Conservation (phyloP, 2,888 invertebrate genomes). For the Hanleya hanleyi region DNA sequence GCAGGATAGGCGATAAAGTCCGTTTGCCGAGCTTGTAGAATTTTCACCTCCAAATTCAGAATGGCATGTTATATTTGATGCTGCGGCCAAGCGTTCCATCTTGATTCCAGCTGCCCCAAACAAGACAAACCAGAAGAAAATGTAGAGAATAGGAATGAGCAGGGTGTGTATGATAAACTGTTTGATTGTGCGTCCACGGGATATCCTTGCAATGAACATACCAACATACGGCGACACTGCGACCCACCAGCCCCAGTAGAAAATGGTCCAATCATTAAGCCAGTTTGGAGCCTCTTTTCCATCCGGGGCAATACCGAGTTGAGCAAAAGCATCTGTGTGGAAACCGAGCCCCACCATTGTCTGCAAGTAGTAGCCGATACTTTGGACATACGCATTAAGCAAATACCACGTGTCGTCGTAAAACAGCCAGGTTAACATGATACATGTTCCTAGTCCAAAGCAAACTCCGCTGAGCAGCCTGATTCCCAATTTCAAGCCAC, state of each 20-base stretch:
- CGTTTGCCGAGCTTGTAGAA: too few relatives aligned
- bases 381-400: slow-evolving; percentile 20
- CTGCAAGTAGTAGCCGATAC: slow-evolving; percentile 29
- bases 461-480: slow-evolving; percentile 18
- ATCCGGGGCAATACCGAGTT: too few relatives aligned
- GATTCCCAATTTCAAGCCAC: slow-evolving; percentile 26
- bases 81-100: background rate
- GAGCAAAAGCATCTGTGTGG: too few relatives aligned
- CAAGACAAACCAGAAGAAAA: background rate
- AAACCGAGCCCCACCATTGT: too few relatives aligned
- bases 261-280: slow-evolving; percentile 30
- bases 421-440: slow-evolving; percentile 28
- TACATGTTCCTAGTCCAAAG: slow-evolving; percentile 19
- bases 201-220: slow-evolving; percentile 33
- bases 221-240: slow-evolving; percentile 36
- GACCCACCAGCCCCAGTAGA: slow-evolving; percentile 36
- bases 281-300: slow-evolving; percentile 20
- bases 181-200: slow-evolving; percentile 25
- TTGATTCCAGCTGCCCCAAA: background rate
- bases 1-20: background rate
- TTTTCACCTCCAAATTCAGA: background rate
- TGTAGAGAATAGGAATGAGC: background rate
- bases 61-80: background rate
- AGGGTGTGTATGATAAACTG: background rate
- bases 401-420: slow-evolving; percentile 22